Base-by-base conservation (phyloP, 2,888 invertebrate species). In the Auanema freiburgensis region DNA sequence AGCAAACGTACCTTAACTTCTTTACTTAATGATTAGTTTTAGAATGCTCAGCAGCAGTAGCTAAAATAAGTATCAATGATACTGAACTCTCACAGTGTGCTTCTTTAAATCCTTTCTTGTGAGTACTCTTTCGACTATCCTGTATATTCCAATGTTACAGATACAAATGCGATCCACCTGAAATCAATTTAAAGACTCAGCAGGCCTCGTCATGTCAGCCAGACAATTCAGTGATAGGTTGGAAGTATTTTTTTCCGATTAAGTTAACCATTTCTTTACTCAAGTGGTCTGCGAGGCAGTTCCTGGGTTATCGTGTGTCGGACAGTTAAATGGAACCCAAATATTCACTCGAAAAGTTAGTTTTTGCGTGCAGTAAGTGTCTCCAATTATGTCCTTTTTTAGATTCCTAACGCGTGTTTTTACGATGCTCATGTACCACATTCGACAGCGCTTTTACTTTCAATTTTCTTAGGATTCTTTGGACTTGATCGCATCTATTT, bases 401-500 rank as follows among this genome's bases (percentile, higher is more conserved):
- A 72, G 68, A 59, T 78, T 53, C 51, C 59, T 4, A 69, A 75
- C 50, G 71, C 61, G 1, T 78, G 71, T 50, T 66, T 66, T 25
- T 69, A 66, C 55, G 65, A 64, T n/a, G 63, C 71, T 12, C 66
- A 72, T 23, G 24, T 64, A 0, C 62, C 63, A 46, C 72, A 74
- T 57, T 55, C 70, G 12, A 77, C 72, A 8, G 91, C 97, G 0
- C 86, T 98, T 51, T 86, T 97, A 42, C 87, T 98, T 4, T 97
- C 97, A 0, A 91, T 98, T 56, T 98, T 98, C 84, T 87, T 97
- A 63, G 98, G 98, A 33, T 94, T 96, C 92, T 93, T 98, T 87
- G 98, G 98, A 18, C 88, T 92, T 24, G 98, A 98, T 84, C 88
- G 98, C 66, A 96, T 98, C 86, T 98, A 98, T 84, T 87, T 98